A percentile compares a stretch with the other conserved stretches of the same genome.
Conservation (phyloP, 2,113 vertebrate genomes). For the Marcusenius ussheri region DNA sequence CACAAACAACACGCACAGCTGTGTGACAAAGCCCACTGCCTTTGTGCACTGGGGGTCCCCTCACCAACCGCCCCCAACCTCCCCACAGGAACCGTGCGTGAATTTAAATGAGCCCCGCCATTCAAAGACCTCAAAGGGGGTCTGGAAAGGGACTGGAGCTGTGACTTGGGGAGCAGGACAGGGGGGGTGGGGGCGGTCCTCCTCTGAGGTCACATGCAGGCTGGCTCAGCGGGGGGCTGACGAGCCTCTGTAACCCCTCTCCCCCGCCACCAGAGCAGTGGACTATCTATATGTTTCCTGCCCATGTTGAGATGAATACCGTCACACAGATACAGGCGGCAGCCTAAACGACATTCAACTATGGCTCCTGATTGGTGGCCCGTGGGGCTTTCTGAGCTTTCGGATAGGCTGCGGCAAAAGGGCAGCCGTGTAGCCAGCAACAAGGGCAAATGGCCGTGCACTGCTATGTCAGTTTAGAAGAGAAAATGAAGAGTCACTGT, state of each 20-base stretch:
- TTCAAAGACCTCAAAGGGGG: constrained; percentile 63
- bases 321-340: not conserved
- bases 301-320: not conserved
- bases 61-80: not conserved
- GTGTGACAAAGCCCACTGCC: constrained; percentile 60
- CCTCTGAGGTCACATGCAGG: not conserved
- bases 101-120: constrained; percentile 70
- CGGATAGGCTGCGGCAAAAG: constrained; percentile 39
- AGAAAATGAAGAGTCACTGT: constrained; percentile 29
- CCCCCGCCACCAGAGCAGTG: constrained; percentile 31
- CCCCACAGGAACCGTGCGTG: constrained; percentile 54
- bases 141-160: constrained; percentile 31
- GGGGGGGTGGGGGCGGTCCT: not conserved
- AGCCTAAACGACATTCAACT: not conserved
- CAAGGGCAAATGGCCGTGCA: constrained; percentile 23
- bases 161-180: not conserved
- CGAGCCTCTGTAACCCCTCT: constrained; percentile 27
- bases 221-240: not conserved
- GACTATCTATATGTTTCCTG: not conserved
- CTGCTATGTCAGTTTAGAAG: constrained; percentile 36
- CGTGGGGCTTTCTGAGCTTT: not conserved
- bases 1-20: constrained; percentile 49
- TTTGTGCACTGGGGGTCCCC: constrained; percentile 62
- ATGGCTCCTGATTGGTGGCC: not conserved
- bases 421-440: constrained; percentile 51